Base-by-base conservation (phyloP, 2,797 vertebrate genomes). In the Premnoplex brunnescens region DNA sequence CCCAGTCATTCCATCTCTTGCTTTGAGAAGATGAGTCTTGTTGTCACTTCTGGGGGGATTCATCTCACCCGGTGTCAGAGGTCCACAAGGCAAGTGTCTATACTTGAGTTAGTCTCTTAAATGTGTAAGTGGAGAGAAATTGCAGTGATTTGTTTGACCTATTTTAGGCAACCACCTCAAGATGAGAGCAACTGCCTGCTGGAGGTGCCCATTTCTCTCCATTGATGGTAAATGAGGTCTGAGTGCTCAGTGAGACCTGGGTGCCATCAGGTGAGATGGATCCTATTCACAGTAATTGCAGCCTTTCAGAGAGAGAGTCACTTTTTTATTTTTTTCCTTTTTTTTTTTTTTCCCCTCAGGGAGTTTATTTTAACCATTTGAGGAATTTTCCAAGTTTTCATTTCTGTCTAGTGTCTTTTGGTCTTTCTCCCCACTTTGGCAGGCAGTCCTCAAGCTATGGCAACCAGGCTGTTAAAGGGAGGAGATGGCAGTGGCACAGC, bases 141-240 rank as follows among this genome's bases (percentile, higher is more conserved):
- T 85, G 93, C 79, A 92, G 91, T 58, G 82, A 95, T 95, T 92
- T 94, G 64, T 93, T 89, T 68, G 88, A 91, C 89, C 88, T 91
- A 78, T 95, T 95, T 92, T 91, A 89, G 95, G 85, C 73, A 95
- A 76, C 72, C 58, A 37, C 63, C 69, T 75, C n/a, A 37, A 92
- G 94, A 94, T 20, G 88, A 97, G 88, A 93, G 89, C 91, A 95
- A 85, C 95, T 94, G 78, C 89, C 72, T 74, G 68, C 94, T 83
- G 85, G 56, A 96, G 93, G 64, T 92, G 82, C 58, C 82, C 58
- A 68, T 93, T 97, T 96, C 88, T 94, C 91, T 95, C 79, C 88
- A 62, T 20, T 64, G 85, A 89, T 1, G 11, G 68, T 64, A 95
- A 93, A 95, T 85, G 89, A 95, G 88, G 90, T 85, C 88, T 89